phyloP scores from a whole-genome alignment of 2,888 invertebrate species.

The Gnatocerus cornutus region DNA sequence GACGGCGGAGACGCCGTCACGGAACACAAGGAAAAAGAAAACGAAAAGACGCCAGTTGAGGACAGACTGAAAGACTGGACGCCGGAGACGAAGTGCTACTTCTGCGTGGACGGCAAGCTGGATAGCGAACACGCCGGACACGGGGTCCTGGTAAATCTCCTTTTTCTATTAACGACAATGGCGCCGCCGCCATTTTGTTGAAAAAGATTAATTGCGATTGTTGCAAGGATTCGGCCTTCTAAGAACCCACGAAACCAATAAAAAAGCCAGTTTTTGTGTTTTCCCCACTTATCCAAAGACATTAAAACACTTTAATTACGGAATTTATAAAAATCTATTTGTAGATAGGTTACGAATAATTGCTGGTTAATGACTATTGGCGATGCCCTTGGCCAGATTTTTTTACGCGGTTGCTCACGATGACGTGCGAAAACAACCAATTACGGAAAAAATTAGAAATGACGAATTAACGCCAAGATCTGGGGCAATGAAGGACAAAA shows the following conservation, averaged over 20 bases:
- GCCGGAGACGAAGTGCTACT: slow-evolving; percentile 86
- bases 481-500: not conserved
- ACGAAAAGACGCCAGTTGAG: slow-evolving; percentile 57
- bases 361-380: slow-evolving; percentile 17
- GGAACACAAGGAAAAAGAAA: slow-evolving; percentile 58
- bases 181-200: not conserved
- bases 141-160: slow-evolving; percentile 73
- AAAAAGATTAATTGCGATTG: slow-evolving; percentile 11
- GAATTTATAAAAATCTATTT: slow-evolving; percentile 30
- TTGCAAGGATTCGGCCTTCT: slow-evolving; percentile 15
- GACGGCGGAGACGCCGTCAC: slow-evolving; percentile 53
- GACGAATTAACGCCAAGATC: not conserved
- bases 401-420: slow-evolving; percentile 19
- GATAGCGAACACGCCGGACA: slow-evolving; percentile 73
- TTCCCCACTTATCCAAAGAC: not conserved
- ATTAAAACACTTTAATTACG: slow-evolving; percentile 22
- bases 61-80: slow-evolving; percentile 80
- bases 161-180: not conserved
- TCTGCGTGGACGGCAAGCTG: slow-evolving; percentile 85
- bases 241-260: not conserved
- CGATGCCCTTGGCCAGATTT: slow-evolving; percentile 31
- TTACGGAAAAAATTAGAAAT: slow-evolving; percentile 6
- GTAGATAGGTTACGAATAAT: slow-evolving; percentile 25
- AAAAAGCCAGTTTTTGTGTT: slow-evolving; percentile 15
- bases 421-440: slow-evolving; percentile 21